phyloP scores from a whole-genome alignment of 2,888 invertebrate genomes.

The Psococerastis gibbosa region DNA sequence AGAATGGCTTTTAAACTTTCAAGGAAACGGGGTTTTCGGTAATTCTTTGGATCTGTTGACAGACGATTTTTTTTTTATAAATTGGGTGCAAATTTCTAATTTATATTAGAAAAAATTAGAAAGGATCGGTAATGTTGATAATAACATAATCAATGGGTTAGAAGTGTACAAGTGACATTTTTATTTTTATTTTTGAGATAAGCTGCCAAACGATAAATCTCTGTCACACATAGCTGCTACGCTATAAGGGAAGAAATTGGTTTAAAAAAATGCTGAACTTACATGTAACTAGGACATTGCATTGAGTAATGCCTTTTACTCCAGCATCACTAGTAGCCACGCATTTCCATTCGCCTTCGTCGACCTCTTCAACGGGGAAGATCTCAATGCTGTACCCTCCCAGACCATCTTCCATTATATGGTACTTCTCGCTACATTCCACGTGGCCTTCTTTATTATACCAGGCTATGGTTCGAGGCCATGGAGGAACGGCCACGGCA shows the following conservation, averaged over 20 bases:
- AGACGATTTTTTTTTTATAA: too few species aligned
- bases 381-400: conserved; percentile 64
- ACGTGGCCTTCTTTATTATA: conserved; percentile 67
- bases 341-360: conserved; percentile 82
- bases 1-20: conserved; percentile 74
- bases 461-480: conserved; percentile 70
- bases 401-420: conserved; percentile 56
- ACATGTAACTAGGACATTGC: conserved; percentile 62
- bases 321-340: conserved; percentile 61
- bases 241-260: too few species aligned
- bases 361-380: conserved; percentile 52
- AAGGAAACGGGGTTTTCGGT: conserved; percentile 74
- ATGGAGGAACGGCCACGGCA: conserved; percentile 69
- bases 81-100: too few species aligned
- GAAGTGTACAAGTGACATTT: conserved; percentile 13
- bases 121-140: conserved; percentile 8
- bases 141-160: neutral
- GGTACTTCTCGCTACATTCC: conserved; percentile 35
- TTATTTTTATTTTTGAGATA: too few species aligned
- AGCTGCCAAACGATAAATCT: too few species aligned
- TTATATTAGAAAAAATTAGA: conserved; percentile 18
- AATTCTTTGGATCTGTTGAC: conserved; percentile 83
- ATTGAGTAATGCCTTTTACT: conserved; percentile 53
- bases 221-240: too few species aligned
- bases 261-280: too few species aligned